Conservation (phyloP, 2,888 invertebrate genomes). For the Leptinotarsa haldemani region DNA sequence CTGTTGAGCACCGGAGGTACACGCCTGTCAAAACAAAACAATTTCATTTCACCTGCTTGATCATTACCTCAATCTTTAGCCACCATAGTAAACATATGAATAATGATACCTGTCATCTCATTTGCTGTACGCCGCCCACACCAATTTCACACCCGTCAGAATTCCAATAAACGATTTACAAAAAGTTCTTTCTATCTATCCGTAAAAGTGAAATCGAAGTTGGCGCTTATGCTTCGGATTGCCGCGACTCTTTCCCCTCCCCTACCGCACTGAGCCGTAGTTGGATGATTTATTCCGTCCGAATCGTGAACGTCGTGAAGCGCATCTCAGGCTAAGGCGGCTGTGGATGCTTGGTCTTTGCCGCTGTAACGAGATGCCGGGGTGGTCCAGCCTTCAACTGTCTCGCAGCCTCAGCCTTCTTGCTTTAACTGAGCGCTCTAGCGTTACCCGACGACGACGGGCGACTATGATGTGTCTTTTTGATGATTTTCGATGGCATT, state of each 20-base stretch:
- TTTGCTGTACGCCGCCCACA: constrained; percentile 24
- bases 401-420: constrained; percentile 46
- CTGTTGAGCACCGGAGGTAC: neutral
- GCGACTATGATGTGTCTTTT: constrained; percentile 25
- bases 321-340: constrained; percentile 51
- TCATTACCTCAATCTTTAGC: neutral
- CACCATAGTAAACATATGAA: constrained; percentile 17
- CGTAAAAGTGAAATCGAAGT: constrained; percentile 22
- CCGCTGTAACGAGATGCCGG: constrained; percentile 63
- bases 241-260: constrained; percentile 14
- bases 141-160: constrained; percentile 24
- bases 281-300: constrained; percentile 56
- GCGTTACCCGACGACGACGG: constrained; percentile 22
- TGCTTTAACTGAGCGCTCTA: constrained; percentile 25
- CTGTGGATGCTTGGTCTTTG: constrained; percentile 47
- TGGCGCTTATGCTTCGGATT: constrained; percentile 12
- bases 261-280: constrained; percentile 23
- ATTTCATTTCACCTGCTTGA: neutral
- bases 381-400: constrained; percentile 64
- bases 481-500: constrained; percentile 14
- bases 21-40: neutral
- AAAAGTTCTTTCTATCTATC: constrained; percentile 4
- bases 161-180: constrained; percentile 10
- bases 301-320: constrained; percentile 56
- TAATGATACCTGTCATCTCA: constrained; percentile 25